Conservation (phyloP, 2,888 invertebrate species). For the Ophion slaviceki region DNA sequence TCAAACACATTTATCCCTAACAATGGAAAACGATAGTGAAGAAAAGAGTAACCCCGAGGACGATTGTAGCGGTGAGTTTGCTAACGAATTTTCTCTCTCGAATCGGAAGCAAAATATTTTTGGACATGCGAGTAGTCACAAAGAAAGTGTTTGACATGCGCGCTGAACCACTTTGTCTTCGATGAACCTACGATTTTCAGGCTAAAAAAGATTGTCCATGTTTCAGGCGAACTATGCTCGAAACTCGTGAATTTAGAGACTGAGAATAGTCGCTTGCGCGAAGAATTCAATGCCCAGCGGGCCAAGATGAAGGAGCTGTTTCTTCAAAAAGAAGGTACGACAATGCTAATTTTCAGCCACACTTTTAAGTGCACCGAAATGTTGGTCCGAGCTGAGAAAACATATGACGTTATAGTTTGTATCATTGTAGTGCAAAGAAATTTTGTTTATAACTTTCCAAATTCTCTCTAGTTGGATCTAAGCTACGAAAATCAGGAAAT, state of each 20-base stretch:
- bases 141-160: conserved; percentile 4
- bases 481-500: too few species aligned
- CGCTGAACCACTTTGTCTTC: background rate
- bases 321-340: conserved; percentile 95
- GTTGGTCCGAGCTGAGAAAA: background rate
- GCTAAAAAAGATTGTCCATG: background rate
- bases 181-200: background rate
- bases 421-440: too few species aligned
- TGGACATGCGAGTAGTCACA: background rate
- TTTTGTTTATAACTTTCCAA: too few species aligned
- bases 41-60: conserved; percentile 67
- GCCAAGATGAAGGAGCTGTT: conserved; percentile 97
- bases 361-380: background rate
- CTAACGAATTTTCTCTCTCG: background rate
- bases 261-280: conserved; percentile 89
- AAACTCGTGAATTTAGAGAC: conserved; percentile 80
- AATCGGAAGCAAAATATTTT: background rate
- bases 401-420: background rate
- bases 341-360: conserved; percentile 84
- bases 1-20: conserved; percentile 47
- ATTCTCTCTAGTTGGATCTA: too few species aligned
- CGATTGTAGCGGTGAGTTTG: conserved; percentile 73
- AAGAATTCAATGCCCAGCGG: conserved; percentile 95
- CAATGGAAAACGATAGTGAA: conserved; percentile 75
- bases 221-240: conserved; percentile 72